Base-by-base conservation (phyloP, 2,888 invertebrate genomes). In the Emmelina monodactyla region DNA sequence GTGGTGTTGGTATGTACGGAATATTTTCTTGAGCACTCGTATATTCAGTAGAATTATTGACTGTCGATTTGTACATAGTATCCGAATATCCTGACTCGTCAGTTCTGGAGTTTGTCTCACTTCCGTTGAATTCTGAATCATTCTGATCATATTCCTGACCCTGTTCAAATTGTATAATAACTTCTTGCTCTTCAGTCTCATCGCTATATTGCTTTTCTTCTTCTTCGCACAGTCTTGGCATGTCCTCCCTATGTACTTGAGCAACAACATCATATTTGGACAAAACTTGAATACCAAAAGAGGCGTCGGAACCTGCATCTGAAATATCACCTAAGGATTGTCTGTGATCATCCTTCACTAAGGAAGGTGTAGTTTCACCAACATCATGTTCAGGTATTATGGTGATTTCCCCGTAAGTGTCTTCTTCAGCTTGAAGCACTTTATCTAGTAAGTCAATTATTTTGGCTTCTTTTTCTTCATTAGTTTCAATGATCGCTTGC, bases 251-350 rank as follows among this genome's bases (percentile, higher is more conserved):
- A 47, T 84, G 84, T 10, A 84, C 81, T 62, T 82, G 78, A 38
- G 75, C 84, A 48, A 83, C 69, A 14, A 83, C 83, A 61, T 81
- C 81, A 55, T 83, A 82, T 62, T 81, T 78, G 47, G 79, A 72
- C 65, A 75, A 64, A 28, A 55, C 67, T 50, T 65, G 70, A 62
- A 56, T 68, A 60, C 68, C 62, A 44, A 68, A 48, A 32, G 79
- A 78, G 55, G 66, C 71, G 33, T 76, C 75, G 25, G 76, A 79
- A 13, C 66, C 76, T 12, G 75, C 72, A 47, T 75, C 76, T 35
- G 76, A 78, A 34, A 76, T 42, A 38, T 76, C 72, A 44, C 73
- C 65, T 9, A 72, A 46, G 9, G 76, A 75, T 43, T 72, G 68
- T 42, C 69, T 64, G 28, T 73, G 72, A 5, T 56, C 48, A 22